Conservation (phyloP, 1,140 invertebrate genomes). For the Lanistes nyassanus region DNA sequence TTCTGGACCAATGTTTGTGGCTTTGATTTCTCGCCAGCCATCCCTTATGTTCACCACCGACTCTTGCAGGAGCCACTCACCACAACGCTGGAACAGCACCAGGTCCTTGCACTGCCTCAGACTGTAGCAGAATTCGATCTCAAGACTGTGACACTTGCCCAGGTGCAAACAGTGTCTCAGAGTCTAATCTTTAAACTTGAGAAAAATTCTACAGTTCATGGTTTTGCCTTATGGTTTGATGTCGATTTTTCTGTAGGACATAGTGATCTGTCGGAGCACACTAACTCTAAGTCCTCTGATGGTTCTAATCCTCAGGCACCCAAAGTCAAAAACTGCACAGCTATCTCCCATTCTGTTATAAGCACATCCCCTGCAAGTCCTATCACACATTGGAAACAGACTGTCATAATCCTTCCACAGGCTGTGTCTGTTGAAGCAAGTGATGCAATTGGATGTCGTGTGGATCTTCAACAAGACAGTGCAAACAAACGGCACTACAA, state of each 20-base stretch:
- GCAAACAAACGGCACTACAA: slow-evolving; percentile 56
- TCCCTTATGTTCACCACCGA: slow-evolving; percentile 32
- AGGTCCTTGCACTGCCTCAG: slow-evolving; percentile 43
- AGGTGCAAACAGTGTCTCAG: slow-evolving; percentile 47
- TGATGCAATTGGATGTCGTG: slow-evolving; percentile 34
- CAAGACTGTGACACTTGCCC: slow-evolving; percentile 44
- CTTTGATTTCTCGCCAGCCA: slow-evolving; percentile 58
- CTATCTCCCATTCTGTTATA: slow-evolving; percentile 34
- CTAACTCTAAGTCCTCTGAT: background rate
- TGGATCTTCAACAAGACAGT: slow-evolving; percentile 45
- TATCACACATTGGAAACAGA: slow-evolving; percentile 99
- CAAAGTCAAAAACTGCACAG: background rate
- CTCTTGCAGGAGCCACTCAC: slow-evolving; percentile 53
- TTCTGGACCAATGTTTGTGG: slow-evolving; percentile 62
- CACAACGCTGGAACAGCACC: slow-evolving; percentile 33
- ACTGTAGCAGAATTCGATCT: slow-evolving; percentile 53
- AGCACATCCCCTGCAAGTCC: slow-evolving; percentile 45
- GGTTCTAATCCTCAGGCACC: background rate
- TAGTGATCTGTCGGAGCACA: background rate
- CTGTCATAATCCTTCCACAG: slow-evolving; percentile 89
- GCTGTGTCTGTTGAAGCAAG: slow-evolving; percentile 39
- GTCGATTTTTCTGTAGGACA: slow-evolving; percentile 43
- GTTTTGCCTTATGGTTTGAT: slow-evolving; percentile 63
- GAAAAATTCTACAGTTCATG: slow-evolving; percentile 48
- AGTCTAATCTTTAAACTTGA: slow-evolving; percentile 43